Conservation (phyloP, 2,113 vertebrate species). For the Parus major region DNA sequence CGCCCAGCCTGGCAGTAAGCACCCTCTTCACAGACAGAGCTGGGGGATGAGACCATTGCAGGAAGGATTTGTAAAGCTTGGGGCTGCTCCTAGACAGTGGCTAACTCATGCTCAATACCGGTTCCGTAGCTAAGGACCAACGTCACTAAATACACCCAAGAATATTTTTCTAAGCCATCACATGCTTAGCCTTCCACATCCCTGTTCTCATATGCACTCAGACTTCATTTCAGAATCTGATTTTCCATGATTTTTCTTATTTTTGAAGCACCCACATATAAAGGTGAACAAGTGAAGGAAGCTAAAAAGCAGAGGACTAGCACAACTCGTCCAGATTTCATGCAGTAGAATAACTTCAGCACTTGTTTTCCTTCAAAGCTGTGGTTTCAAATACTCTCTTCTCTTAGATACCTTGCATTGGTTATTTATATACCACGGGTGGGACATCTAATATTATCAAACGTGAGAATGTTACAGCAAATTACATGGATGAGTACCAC, state of each 20-base stretch:
- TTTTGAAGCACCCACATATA: background rate
- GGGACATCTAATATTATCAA: background rate
- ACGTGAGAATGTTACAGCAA: background rate
- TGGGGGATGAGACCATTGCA: background rate
- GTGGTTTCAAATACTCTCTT: background rate
- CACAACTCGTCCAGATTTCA: background rate
- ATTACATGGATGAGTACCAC: background rate
- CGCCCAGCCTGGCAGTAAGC: background rate
- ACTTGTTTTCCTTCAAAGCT: background rate
- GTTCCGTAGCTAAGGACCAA: background rate
- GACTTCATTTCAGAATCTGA: background rate
- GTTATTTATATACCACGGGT: background rate
- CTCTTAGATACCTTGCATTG: background rate
- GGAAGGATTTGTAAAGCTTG: background rate
- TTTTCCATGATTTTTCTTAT: background rate
- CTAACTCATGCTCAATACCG: background rate
- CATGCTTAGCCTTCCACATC: background rate
- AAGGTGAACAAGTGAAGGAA: background rate
- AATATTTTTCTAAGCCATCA: background rate
- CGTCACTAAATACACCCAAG: background rate
- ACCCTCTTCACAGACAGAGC: background rate
- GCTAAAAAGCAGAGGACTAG: background rate
- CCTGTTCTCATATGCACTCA: background rate
- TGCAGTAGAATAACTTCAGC: background rate
- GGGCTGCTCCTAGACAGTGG: background rate